These are phyloP conservation scores for Podiceps cristatus DNA, from an alignment of 2,113 vertebrate species.

Conservation along the genomic window DNA sequence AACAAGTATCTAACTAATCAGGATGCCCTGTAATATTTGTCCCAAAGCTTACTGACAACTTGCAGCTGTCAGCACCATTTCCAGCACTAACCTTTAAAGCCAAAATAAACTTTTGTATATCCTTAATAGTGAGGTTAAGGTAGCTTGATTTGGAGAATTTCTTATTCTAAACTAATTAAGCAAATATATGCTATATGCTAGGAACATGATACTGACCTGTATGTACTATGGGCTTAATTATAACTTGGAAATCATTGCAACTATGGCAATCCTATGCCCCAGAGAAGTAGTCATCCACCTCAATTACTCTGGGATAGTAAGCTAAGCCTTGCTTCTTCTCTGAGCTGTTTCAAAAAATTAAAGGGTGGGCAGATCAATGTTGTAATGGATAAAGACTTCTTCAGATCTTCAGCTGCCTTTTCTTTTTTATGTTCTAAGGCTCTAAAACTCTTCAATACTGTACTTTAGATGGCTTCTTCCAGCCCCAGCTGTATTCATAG, in stretches of 20 bases:
- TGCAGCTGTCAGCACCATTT: conserved; percentile 5
- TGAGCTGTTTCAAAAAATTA: background rate
- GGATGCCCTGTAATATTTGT: background rate
- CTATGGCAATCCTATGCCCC: background rate
- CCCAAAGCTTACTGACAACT: background rate
- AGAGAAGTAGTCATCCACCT: background rate
- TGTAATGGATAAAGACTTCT: background rate
- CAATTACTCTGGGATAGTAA: background rate
- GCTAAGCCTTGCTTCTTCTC: background rate
- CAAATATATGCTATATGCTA: background rate
- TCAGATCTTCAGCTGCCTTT: background rate
- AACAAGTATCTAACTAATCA: background rate
- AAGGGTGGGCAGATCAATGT: background rate
- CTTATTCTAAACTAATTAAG: background rate
- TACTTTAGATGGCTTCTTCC: background rate
- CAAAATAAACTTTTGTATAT: background rate
- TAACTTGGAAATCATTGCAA: background rate
- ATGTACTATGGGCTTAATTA: background rate
- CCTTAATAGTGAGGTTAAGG: background rate
- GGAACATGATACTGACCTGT: background rate
- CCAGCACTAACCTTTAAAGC: background rate
- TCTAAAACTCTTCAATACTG: background rate
- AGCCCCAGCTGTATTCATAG: background rate
- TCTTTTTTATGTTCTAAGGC: background rate
- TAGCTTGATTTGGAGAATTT: background rate